These are phyloP conservation scores for Paracentrotus lividus DNA, from an alignment of 53 echinoderm and acorn worm genomes.

Conservation along the genomic window DNA sequence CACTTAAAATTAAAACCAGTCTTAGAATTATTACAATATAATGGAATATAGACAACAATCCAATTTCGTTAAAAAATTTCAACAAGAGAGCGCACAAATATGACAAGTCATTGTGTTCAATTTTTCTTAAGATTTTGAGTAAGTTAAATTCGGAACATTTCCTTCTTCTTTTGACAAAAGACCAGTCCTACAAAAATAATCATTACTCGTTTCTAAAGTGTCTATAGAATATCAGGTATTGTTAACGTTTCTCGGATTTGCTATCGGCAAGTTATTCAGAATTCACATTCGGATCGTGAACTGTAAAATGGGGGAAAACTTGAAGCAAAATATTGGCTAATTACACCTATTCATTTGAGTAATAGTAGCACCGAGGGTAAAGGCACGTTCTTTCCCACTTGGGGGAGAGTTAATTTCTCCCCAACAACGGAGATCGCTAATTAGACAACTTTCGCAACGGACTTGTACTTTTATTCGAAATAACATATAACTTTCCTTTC, in stretches of 20 bases:
- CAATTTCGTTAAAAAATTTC: no score
- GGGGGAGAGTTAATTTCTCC: conserved; percentile 59
- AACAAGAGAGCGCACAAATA: no score
- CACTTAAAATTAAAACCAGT: no score
- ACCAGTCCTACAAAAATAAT: not conserved
- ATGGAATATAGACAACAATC: no score
- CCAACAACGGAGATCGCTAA: conserved; percentile 53
- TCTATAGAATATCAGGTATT: not conserved
- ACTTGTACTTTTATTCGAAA: conserved; percentile 54
- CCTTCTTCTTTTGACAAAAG: not conserved
- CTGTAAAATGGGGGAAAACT: not conserved
- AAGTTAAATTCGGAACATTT: no score
- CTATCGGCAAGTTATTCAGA: conserved; percentile 38
- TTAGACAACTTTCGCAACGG: conserved; percentile 67
- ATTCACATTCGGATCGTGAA: conserved; percentile 28
- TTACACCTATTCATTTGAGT: conserved; percentile 39
- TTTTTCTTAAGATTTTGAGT: not conserved
- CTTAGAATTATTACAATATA: no score
- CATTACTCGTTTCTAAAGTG: not conserved
- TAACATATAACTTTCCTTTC: conserved; percentile 57
- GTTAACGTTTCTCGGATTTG: not conserved
- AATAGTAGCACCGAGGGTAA: conserved; percentile 9
- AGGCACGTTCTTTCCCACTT: conserved; percentile 16
- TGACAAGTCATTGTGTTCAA: no score
- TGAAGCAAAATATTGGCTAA: conserved; percentile 35